Conservation (phyloP, 2,797 vertebrate genomes). For the Typhlichthys subterraneus region DNA sequence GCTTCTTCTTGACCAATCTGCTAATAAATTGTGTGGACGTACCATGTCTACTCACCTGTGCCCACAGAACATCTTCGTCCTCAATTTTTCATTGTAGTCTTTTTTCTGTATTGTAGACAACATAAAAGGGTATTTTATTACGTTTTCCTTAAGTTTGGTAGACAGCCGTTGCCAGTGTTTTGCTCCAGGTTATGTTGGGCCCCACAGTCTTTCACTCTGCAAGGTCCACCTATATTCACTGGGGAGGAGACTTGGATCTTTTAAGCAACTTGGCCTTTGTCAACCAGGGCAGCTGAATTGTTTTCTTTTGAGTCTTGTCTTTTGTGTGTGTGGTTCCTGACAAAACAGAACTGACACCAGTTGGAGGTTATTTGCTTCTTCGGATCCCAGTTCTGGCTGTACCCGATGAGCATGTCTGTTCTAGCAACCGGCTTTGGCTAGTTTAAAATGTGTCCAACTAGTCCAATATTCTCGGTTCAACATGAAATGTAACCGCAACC, state of each 20-base stretch:
- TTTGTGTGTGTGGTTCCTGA: constrained; percentile 21
- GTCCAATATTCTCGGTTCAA: background rate
- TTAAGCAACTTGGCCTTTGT: constrained; percentile 31
- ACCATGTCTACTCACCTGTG: constrained; percentile 60
- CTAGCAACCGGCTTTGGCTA: background rate
- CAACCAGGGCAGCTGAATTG: constrained; percentile 44
- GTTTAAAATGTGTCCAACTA: too few relatives aligned
- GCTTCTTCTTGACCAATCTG: constrained; percentile 67
- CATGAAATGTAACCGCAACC: too few relatives aligned
- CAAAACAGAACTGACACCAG: background rate
- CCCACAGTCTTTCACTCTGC: background rate
- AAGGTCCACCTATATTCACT: background rate
- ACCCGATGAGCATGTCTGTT: background rate
- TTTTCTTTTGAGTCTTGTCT: constrained; percentile 17
- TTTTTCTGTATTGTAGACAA: constrained; percentile 1
- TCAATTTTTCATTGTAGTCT: constrained; percentile 40
- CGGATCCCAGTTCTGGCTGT: background rate
- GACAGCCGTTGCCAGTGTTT: background rate
- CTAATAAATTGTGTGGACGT: constrained; percentile 74
- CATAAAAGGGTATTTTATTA: constrained; percentile 1
- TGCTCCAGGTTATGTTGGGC: background rate
- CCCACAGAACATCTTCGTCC: constrained; percentile 47
- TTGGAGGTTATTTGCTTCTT: background rate
- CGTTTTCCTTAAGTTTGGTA: constrained; percentile 2
- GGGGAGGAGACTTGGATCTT: constrained; percentile 5